Percentiles rank a stretch among this genome's conserved stretches.
Conservation (phyloP, 2,113 vertebrate species). For the zebrafish (Danio rerio) region GRCz12tu NC_133178.1:15123501-15124000, state of each 20-base stretch:
- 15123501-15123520: conserved; percentile 34
- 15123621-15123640: conserved; percentile 1
- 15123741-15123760: conserved; percentile 33
- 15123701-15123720: background rate
- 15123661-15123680: conserved; percentile 26
- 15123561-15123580: conserved; percentile 28
- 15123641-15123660: conserved; percentile 41
- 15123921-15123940: background rate
- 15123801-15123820: background rate
- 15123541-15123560: background rate
- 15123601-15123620: conserved; percentile 38
- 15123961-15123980: background rate
- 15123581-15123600: background rate
- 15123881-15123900: background rate
- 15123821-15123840: background rate
- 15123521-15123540: conserved; percentile 46
- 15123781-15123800: conserved; percentile 10
- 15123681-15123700: conserved; percentile 1
- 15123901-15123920: background rate
- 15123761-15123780: conserved; percentile 16
- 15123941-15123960: background rate
- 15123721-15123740: conserved; percentile 51
- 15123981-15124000: no score
- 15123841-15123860: background rate
- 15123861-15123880: background rate